Evolutionary conservation across 1,140 invertebrate genomes (phyloP), one percentile per base, ranked within the genome.

Genomic region (Cherax destructor): DNA sequence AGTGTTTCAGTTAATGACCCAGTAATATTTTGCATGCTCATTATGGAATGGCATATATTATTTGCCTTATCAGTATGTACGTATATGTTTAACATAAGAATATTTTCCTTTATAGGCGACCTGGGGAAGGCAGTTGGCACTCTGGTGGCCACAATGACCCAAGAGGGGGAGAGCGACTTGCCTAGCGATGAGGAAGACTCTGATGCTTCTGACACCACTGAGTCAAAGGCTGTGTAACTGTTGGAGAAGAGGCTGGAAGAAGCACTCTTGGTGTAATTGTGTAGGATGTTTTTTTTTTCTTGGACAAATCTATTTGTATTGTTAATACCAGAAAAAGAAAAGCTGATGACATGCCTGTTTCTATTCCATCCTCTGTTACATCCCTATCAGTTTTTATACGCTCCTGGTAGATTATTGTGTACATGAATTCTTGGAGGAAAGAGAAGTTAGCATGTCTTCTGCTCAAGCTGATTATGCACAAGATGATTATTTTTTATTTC

Each of bases 81-180:
- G 21, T 94, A 95, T 95, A 10, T 95, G 30, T 56, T 56, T 13
- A 56, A 9, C 1, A 9, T 56, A 65, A 65, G 18, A 65, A 65
- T 65, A 50, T 93, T 88, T 88, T 69, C 93, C 16, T 94, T 95
- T 95, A 11, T 95, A 96, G 97, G 97, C 94, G 97, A 98, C 94
- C 95, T 98, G 92, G 97, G 97, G 49, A 97, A 97, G 95, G 97
- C 97, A 88, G 97, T 98, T 80, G 97, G 97, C 94, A 96, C 97
- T 94, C 95, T 98, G 93, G 98, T 98, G 91, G 97, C 97, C 86
- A 97, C 97, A 65, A 98, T 98, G 96, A 97, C 97, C 83, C 97
- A 97, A 94, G 97, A 97, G 93, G 95, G 96, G 93, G 92, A 74
- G 92, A 93, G 86, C 80, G 92, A 90, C 92, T 93, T 69, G 92